phyloP scores from a whole-genome alignment of 2,888 invertebrate species.

The Ditula angustiorana region DNA sequence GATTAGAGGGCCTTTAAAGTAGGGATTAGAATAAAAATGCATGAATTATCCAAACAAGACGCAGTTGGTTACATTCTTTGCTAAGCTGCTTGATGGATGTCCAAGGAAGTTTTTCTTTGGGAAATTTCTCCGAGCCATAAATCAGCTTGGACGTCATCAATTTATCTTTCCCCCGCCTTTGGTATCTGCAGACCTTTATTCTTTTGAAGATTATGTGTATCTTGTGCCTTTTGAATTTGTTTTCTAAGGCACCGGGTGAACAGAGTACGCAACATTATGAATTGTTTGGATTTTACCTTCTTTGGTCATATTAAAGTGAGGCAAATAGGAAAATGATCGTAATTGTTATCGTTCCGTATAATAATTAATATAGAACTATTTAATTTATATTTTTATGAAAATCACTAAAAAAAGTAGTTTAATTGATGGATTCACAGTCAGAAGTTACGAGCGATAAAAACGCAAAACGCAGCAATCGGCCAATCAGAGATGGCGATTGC shows the following conservation, averaged over 20 bases:
- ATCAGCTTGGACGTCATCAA: constrained; percentile 59
- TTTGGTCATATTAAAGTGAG: neutral
- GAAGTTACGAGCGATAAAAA: no score
- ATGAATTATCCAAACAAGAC: constrained; percentile 40
- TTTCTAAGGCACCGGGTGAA: neutral
- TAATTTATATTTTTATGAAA: no score
- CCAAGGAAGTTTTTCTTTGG: constrained; percentile 49
- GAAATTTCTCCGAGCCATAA: constrained; percentile 59
- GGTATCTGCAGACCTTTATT: constrained; percentile 46
- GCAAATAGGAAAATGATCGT: neutral
- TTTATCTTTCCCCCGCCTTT: constrained; percentile 60
- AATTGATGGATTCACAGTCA: no score
- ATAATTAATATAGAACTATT: no score
- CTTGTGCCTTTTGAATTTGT: neutral
- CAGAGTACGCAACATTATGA: neutral
- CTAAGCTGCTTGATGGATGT: constrained; percentile 59
- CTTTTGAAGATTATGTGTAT: constrained; percentile 26
- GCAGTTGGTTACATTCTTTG: constrained; percentile 43
- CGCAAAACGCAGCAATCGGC: no score
- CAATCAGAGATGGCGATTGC: no score
- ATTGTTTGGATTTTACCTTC: neutral
- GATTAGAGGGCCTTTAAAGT: constrained; percentile 42
- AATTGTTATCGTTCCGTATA: no score
- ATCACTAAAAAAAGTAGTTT: no score
- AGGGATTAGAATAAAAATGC: constrained; percentile 49